These are phyloP conservation scores for Megalops atlanticus DNA, from an alignment of 2,113 vertebrate species.

Conservation along the genomic window DNA sequence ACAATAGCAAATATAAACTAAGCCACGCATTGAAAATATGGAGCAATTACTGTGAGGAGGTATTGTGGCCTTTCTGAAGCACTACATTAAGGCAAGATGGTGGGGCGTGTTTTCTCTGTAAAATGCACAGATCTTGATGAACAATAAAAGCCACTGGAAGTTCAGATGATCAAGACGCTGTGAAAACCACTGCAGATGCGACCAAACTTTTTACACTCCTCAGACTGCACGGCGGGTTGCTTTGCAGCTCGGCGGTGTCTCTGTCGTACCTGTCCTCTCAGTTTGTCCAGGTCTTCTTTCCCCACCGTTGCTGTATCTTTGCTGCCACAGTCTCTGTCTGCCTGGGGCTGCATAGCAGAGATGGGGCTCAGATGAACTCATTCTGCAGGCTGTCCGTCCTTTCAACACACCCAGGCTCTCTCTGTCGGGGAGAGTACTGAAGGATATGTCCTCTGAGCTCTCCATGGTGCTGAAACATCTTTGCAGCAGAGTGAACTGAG, in stretches of 20 bases:
- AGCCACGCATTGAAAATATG: no score
- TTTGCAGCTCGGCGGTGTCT: neutral
- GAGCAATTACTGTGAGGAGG: no score
- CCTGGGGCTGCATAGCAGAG: neutral
- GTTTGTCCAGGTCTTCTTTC: slow-evolving; percentile 7
- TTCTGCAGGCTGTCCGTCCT: slow-evolving; percentile 1
- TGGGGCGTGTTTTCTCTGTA: no score
- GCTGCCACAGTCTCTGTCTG: neutral
- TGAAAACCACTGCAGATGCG: no score
- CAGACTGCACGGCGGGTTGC: neutral
- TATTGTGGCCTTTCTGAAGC: no score
- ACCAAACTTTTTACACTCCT: no score
- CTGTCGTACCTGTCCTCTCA: neutral
- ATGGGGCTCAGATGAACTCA: neutral
- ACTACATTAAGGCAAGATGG: no score
- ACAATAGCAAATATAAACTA: no score
- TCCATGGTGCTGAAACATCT: slow-evolving; percentile 14
- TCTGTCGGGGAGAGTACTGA: slow-evolving; percentile 4
- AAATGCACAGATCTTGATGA: no score
- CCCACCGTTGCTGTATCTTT: neutral
- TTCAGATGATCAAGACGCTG: neutral
- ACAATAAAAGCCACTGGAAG: neutral
- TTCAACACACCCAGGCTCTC: neutral
- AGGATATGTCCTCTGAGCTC: slow-evolving; percentile 6
- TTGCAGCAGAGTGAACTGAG: neutral